Evolutionary conservation across 1,140 invertebrate species (phyloP), one percentile per base, ranked within the genome.

Genomic region (Nixonia krombeini): DNA sequence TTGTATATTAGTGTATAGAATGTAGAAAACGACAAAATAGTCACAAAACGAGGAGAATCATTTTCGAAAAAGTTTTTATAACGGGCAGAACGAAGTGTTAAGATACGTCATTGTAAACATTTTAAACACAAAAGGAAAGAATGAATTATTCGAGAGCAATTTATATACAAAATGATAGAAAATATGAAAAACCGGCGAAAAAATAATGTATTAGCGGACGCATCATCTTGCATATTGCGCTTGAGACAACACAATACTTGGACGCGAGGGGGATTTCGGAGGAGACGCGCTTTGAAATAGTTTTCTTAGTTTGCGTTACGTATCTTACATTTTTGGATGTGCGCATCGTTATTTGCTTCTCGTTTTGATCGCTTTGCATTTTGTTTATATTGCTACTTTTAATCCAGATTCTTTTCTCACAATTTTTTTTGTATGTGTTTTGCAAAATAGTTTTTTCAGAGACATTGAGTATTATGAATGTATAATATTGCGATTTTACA

Each of bases 1-100:
- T 85, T 84, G 83, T 85, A 85, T 84, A 85, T 85, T 85, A 84
- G 83, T 85, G 83, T 85, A 85, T 85, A 85, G 82, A 83, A 80
- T 80, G 83, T 84, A 85, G 78, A 80, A 77, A 74, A 81, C 72
- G 74, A 82, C 74, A 79, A 82, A 83, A 83, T 83, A 83, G 80
- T 77, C 74, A 82, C 73, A 77, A 79, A 76, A 74, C 58, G 61
- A 75, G 64, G 73, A 75, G 72, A 69, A 84, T 84, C 81, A 81
- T 83, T 84, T 84, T 84, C 80, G 78, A 84, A 79, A 78, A 84
- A 81, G 82, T 84, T 85, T 85, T 83, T 85, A 85, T 78, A 80
- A 82, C 73, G 72, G 77, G 75, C 82, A 79, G 79, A 81, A 81
- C 74, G 79, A 81, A 79, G 77, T 76, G 75, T 79, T 72, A 82